A percentile compares a stretch with the other conserved stretches of the same genome.
Conservation (phyloP, 2,113 vertebrate species). For the Semicossyphus pulcher region DNA sequence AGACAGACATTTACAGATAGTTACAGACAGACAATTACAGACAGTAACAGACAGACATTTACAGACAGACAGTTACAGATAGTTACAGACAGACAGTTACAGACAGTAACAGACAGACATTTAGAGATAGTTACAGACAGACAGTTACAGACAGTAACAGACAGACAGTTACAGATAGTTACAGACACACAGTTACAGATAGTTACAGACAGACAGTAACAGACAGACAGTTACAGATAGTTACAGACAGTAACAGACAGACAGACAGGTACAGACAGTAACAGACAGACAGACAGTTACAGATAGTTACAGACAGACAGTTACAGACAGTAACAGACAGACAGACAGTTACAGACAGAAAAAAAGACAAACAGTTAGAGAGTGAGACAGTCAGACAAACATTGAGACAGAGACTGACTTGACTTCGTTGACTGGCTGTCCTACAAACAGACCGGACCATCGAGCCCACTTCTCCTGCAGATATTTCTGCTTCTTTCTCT, state of each 20-base stretch:
- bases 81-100: too few relatives aligned
- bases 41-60: too few relatives aligned
- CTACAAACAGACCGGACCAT: conserved; percentile 78
- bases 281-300: too few relatives aligned
- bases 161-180: neutral
- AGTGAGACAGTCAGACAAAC: neutral
- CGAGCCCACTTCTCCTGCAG: conserved; percentile 84
- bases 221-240: neutral
- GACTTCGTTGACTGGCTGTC: conserved; percentile 82
- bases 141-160: neutral
- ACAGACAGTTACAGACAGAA: neutral
- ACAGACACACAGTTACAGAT: neutral
- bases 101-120: too few relatives aligned
- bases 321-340: too few relatives aligned
- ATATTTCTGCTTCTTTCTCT: conserved; percentile 65
- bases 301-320: too few relatives aligned
- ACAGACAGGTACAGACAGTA: too few relatives aligned
- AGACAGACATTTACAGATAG: too few relatives aligned
- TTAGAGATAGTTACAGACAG: neutral
- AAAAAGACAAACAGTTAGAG: too few relatives aligned
- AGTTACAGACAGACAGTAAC: neutral
- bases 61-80: too few relatives aligned
- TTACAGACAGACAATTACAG: too few relatives aligned
- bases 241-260: too few relatives aligned
- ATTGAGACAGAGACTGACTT: conserved; percentile 78